Base-by-base conservation (phyloP, 2,888 invertebrate species). In the Priocnemis perturbator region DNA sequence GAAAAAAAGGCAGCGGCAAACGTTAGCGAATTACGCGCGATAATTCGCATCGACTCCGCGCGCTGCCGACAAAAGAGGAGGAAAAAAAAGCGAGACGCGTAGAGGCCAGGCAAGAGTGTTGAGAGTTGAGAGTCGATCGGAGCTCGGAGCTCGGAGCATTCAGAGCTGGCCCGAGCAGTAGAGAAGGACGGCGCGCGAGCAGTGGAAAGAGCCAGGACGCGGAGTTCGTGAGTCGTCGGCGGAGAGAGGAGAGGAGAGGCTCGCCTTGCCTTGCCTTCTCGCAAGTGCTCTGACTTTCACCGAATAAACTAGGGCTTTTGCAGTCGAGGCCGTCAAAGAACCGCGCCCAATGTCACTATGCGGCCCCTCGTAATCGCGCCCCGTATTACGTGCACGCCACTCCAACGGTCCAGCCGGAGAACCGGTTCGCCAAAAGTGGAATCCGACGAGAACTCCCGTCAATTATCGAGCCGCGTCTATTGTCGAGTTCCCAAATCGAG, bases 331-430 rank as follows among this genome's bases (percentile, higher is more conserved):
- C 76, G 67, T 72, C 77, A 76, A 76, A 74, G 67, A 74, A 79
- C 80, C 80, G 76, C 81, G 81, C 81, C 81, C 81, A 82, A 82
- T 83, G 82, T 82, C 82, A 82, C 71, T 77, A 80, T 69, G 71
- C 59, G 73, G 78, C 64, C 67, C 64, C 76, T 68, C 69, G 78
- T 79, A 79, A 79, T 79, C 72, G 76, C 68, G 79, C 69, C 73
- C 74, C 53, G 72, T 74, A 77, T 79, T 81, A 79, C 77, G 77
- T 76, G 60, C 61, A 53, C 59, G 52, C 63, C 23, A 60, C 37
- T n/a, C n/a, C n/a, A n/a, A 67, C 50, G 15, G n/a, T n/a, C n/a
- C 45, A 45, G 45, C 45, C 48, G 17, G 62, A 57, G 73, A 73
- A 79, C 77, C 73, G 79, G 79, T 79, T 56, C 69, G 37, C 37